phyloP scores from a whole-genome alignment of 2,113 vertebrate species.

The Mola mola region DNA sequence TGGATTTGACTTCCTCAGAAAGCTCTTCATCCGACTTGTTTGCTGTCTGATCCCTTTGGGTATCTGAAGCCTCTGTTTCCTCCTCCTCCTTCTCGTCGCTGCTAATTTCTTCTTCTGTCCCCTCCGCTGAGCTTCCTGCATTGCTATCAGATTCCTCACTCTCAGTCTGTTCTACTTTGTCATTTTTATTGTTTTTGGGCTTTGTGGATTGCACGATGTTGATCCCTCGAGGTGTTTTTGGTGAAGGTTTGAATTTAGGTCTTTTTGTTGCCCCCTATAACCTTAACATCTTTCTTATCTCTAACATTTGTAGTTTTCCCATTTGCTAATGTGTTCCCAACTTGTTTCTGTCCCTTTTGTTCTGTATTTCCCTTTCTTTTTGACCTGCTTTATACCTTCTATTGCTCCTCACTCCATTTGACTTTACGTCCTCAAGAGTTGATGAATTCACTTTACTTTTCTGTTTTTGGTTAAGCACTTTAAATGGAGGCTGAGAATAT shows the following conservation, averaged over 20 bases:
- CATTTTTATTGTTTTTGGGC: constrained; percentile 26
- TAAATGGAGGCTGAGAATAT: constrained; percentile 18
- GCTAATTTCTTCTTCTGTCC: constrained; percentile 38
- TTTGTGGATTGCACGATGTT: constrained; percentile 34
- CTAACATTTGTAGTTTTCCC: not conserved
- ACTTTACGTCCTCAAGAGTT: constrained; percentile 16
- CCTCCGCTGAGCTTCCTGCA: constrained; percentile 46
- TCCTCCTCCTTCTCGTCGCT: constrained; percentile 55
- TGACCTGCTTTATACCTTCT: constrained; percentile 28
- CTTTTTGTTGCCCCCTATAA: constrained; percentile 25
- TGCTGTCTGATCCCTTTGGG: constrained; percentile 30
- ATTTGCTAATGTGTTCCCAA: constrained; percentile 7
- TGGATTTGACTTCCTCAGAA: constrained; percentile 21
- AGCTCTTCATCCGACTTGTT: constrained; percentile 21
- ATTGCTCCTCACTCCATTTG: constrained; percentile 19
- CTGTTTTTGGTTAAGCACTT: constrained; percentile 30
- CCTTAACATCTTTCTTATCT: constrained; percentile 19
- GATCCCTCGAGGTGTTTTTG: constrained; percentile 17
- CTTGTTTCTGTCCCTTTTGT: constrained; percentile 26
- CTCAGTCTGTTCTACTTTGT: constrained; percentile 40
- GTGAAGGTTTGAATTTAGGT: constrained; percentile 38
- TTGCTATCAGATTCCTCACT: constrained; percentile 51
- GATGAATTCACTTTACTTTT: constrained; percentile 21
- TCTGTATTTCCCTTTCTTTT: constrained; percentile 6
- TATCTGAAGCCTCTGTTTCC: constrained; percentile 36